These are phyloP conservation scores for Pangasius krempfi DNA, from an alignment of 2,797 vertebrate species.

Conservation along the genomic window DNA sequence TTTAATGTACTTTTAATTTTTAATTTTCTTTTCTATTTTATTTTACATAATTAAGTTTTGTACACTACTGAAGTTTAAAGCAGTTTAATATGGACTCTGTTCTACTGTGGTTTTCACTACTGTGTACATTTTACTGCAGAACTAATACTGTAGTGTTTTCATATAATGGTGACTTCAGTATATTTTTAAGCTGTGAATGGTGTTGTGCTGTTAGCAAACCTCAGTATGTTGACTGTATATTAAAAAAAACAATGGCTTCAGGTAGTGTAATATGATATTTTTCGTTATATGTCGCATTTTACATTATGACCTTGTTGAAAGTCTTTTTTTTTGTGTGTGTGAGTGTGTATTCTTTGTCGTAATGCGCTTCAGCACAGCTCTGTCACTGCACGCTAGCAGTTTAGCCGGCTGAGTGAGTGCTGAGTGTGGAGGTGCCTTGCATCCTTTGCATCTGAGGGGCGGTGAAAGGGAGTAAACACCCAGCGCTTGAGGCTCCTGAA, in stretches of 20 bases:
- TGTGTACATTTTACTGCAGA: too few relatives aligned
- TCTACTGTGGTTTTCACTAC: too few relatives aligned
- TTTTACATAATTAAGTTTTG: not conserved
- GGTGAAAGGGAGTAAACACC: constrained; percentile 7
- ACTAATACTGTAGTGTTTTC: not conserved
- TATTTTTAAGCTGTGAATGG: not conserved
- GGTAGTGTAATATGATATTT: not conserved
- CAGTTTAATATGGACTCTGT: not conserved
- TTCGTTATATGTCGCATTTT: not conserved
- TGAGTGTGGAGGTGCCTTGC: not conserved
- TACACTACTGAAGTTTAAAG: too few relatives aligned
- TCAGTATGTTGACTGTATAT: not conserved
- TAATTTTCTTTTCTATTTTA: too few relatives aligned
- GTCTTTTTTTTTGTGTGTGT: too few relatives aligned
- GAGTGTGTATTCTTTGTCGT: not conserved
- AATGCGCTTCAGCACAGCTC: not conserved
- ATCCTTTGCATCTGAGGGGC: not conserved
- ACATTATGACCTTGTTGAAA: not conserved
- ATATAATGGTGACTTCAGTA: not conserved
- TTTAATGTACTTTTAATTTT: too few relatives aligned
- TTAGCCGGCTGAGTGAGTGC: not conserved
- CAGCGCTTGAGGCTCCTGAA: not conserved
- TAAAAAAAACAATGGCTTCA: not conserved
- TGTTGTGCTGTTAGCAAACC: not conserved
- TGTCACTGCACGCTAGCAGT: not conserved